Evolutionary conservation across 2,113 vertebrate species (phyloP).

Genomic region (Apteryx owenii): DNA sequence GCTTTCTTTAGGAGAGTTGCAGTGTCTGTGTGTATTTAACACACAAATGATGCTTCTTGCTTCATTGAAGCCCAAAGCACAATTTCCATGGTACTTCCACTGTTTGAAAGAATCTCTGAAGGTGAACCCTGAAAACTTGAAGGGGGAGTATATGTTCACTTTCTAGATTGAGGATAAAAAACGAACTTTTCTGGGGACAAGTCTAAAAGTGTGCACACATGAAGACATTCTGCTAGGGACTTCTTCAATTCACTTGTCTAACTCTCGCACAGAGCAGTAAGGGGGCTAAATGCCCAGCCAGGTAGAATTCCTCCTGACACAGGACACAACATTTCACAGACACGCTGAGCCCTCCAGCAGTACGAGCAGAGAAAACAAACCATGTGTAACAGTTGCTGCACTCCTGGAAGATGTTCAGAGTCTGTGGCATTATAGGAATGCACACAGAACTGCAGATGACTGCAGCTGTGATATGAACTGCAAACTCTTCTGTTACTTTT

Average conservation of each 20-base stretch:
- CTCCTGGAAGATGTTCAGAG: not conserved
- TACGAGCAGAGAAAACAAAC: not conserved
- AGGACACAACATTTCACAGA: not conserved
- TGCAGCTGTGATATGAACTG: not conserved
- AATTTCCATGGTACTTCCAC: not conserved
- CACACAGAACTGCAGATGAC: not conserved
- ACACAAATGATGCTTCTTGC: not conserved
- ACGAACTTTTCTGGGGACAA: not conserved
- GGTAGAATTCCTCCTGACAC: not conserved
- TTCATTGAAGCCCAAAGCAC: not conserved
- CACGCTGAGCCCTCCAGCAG: not conserved
- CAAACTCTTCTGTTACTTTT: not conserved
- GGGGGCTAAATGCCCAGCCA: not conserved
- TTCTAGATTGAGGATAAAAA: not conserved
- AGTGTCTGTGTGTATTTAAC: not conserved
- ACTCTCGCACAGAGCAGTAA: not conserved
- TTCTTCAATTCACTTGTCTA: not conserved
- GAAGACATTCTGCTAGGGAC: not conserved
- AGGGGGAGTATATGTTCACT: fast-evolving
- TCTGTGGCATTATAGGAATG: not conserved
- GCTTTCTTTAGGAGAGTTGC: not conserved
- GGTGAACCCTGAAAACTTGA: not conserved
- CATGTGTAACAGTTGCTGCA: not conserved
- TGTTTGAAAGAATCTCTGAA: not conserved
- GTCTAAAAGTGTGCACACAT: not conserved